Evolutionary conservation across 2,888 invertebrate genomes (phyloP), one percentile per base, ranked within the genome.

Genomic region (Rhopalosiphum nymphaeae): DNA sequence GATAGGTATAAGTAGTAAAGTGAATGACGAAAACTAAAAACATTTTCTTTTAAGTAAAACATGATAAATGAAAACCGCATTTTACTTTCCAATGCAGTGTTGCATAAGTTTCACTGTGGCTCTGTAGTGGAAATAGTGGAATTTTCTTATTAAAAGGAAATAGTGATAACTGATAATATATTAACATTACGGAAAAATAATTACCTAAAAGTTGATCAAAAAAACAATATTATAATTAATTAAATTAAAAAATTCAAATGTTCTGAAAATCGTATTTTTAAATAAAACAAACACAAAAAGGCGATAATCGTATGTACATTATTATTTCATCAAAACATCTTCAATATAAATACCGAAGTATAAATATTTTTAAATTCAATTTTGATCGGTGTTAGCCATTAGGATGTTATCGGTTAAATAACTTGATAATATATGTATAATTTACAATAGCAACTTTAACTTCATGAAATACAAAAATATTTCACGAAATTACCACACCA

Each of bases 51-150:
- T 11, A 42, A 61, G 42, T 53, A 67, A 92, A 88, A 87, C 49
- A 67, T 88, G 10, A 67, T 10, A 92, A 92, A 89, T 78, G 44
- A 78, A 88, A 92, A 92, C 78, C 88, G 11, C 78, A 78, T 89
- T 67, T 92, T 36, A 92, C 87, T 92, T 92, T 92, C 61, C n/a
- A 92, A 87, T 26, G 46, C 92, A 92, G 26, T 29, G 49, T 67
- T 53, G 92, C 92, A 92, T 88, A 88, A 42, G 29, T 36, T 88
- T 67, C 42, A 88, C 78, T 49, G 88, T 5, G 25, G 44, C 44
- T 46, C 44, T 46, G 44, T 46, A 46, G 44, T 46, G 44, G 44
- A 46, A 46, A 46, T 46, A 46, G 53, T 92, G 10, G 87, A 88
- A 61, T 87, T 57, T 92, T 61, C 57, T 44, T 84, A 26, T 84